Conservation (phyloP, 92 coral and sea anemone genomes). For the Umimayanthus kanabou region DNA sequence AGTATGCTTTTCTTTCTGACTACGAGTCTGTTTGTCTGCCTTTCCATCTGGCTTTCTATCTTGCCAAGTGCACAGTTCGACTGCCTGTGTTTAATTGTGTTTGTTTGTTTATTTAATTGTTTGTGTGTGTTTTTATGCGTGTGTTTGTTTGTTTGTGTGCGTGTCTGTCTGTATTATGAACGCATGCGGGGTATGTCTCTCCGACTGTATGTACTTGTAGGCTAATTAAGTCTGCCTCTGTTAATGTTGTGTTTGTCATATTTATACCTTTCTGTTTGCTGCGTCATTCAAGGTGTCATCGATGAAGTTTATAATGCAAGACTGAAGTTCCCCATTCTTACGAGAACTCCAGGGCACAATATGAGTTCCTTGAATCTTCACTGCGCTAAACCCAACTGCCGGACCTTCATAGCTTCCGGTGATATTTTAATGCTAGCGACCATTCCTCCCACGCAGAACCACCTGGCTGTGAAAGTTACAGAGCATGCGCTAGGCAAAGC, state of each 20-base stretch:
- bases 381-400: conserved; percentile 65
- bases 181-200: no score
- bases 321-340: not conserved
- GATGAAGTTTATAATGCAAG: not conserved
- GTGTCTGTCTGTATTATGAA: no score
- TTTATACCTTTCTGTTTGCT: no score
- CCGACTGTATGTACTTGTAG: no score
- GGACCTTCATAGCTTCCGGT: conserved; percentile 47
- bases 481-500: conserved; percentile 51
- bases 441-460: conserved; percentile 80
- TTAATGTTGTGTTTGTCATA: not conserved
- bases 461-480: conserved; percentile 66
- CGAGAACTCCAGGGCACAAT: not conserved
- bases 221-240: not conserved
- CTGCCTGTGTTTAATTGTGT: no score
- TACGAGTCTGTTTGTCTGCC: no score
- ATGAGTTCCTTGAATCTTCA: conserved; percentile 46
- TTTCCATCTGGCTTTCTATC: no score
- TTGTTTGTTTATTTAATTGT: no score
- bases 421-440: conserved; percentile 69
- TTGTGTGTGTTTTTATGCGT: no score
- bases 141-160: no score
- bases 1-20: no score
- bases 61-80: no score
- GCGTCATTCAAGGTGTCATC: not conserved